Evolutionary conservation across 2,113 vertebrate genomes (phyloP).

Genomic region (Sigmodon hispidus): DNA sequence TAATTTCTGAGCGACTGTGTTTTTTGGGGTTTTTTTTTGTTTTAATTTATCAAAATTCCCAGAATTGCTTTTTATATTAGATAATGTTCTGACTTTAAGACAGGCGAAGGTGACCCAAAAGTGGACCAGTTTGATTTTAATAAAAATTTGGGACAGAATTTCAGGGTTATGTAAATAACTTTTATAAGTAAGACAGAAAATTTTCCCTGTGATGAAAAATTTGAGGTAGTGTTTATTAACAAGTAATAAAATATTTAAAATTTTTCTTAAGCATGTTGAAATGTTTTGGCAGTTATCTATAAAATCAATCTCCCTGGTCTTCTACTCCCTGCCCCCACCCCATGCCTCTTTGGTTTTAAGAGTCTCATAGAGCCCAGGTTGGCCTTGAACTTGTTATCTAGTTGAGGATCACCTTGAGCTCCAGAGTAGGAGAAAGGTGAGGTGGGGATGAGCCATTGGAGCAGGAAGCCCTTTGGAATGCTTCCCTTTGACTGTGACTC

Average conservation of each 20-base stretch:
- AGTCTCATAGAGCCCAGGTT: background rate
- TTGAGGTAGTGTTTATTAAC: background rate
- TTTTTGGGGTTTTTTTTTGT: background rate
- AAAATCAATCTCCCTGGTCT: background rate
- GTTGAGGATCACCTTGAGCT: background rate
- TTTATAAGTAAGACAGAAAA: background rate
- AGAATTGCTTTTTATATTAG: background rate
- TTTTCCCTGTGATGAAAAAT: slow-evolving; percentile 24
- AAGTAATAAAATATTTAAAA: slow-evolving; percentile 5
- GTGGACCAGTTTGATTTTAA: background rate
- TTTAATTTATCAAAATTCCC: background rate
- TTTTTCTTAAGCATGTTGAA: background rate
- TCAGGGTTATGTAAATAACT: background rate
- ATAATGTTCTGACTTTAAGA: slow-evolving; percentile 1
- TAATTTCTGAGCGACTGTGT: background rate
- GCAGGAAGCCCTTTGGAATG: background rate
- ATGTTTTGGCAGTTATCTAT: slow-evolving; percentile 15
- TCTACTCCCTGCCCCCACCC: no score
- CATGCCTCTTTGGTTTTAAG: background rate
- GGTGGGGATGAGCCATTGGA: background rate
- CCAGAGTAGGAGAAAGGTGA: background rate
- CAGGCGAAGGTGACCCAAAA: background rate
- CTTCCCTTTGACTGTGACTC: background rate
- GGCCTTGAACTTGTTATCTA: background rate
- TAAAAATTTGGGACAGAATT: slow-evolving; percentile 6